Percentiles rank a stretch among this genome's conserved stretches.
Conservation (phyloP, 1,140 invertebrate species). For the Drosophila miranda region DNA sequence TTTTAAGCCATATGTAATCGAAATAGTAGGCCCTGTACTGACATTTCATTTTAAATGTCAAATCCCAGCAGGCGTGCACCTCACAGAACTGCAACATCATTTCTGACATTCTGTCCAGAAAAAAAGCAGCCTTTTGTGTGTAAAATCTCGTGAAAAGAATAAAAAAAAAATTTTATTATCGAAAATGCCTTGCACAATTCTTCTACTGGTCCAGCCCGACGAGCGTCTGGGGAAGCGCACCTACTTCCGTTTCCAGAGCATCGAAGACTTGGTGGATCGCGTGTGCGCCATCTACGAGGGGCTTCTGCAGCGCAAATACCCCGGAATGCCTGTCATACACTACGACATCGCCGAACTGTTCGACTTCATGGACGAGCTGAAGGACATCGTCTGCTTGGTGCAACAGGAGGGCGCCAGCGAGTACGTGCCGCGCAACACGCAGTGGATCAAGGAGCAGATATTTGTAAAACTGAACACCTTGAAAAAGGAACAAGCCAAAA, state of each 20-base stretch:
- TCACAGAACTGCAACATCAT: no score
- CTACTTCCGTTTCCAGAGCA: neutral
- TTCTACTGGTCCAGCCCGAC: neutral
- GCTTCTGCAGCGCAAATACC: neutral
- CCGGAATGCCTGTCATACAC: neutral
- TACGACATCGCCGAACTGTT: neutral
- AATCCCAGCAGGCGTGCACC: no score
- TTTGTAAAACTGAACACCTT: no score
- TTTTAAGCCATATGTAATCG: no score
- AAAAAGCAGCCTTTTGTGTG: no score
- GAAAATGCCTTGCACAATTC: neutral
- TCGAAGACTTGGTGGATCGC: neutral
- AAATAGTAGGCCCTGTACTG: no score
- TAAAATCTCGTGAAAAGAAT: no score
- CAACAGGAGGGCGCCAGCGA: neutral
- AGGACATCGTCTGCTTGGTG: neutral
- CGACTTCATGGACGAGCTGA: neutral
- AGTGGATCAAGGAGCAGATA: conserved; percentile 6
- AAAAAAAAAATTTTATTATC: no score
- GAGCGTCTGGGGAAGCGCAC: neutral
- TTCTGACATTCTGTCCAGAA: no score
- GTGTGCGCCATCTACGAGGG: conserved; percentile 3
- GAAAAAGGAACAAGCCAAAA: no score
- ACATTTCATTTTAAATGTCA: no score
- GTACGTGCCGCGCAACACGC: neutral